phyloP scores from a whole-genome alignment of 1,140 invertebrate species.

The Sinonovacula constricta region DNA sequence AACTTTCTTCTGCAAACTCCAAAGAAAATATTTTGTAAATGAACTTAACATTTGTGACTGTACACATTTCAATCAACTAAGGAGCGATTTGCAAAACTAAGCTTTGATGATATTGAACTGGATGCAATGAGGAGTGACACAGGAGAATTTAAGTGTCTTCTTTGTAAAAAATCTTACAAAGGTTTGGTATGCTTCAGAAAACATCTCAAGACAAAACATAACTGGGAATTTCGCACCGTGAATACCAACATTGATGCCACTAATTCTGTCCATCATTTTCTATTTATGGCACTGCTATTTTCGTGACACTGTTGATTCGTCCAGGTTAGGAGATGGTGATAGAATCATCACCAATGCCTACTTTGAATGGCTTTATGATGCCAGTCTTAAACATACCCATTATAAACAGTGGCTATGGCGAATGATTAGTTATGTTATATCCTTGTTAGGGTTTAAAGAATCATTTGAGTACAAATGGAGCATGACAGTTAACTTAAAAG shows the following conservation, averaged over 20 bases:
- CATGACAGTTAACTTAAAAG: conserved; percentile 30
- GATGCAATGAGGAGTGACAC: conserved; percentile 40
- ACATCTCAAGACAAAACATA: conserved; percentile 30
- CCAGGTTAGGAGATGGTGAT: conserved; percentile 47
- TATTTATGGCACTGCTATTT: conserved; percentile 25
- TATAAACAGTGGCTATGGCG: conserved; percentile 39
- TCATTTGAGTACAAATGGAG: conserved; percentile 49
- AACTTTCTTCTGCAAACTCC: too few species aligned
- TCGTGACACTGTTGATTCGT: conserved; percentile 44
- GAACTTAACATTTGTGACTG: not conserved
- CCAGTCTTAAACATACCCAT: conserved; percentile 21
- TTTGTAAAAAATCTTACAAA: conserved; percentile 30
- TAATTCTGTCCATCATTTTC: conserved; percentile 20
- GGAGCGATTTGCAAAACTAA: not conserved
- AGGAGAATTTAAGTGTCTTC: conserved; percentile 5
- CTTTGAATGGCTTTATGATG: conserved; percentile 38
- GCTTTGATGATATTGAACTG: not conserved
- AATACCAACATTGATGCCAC: not conserved
- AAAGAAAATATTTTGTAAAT: not conserved
- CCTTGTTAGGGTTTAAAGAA: conserved; percentile 4
- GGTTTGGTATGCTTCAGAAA: conserved; percentile 27
- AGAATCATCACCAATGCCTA: conserved; percentile 45
- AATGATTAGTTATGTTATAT: conserved; percentile 8
- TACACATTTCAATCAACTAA: not conserved
- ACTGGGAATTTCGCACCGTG: conserved; percentile 1